These are phyloP conservation scores for Drosophila truncata DNA, from an alignment of 1,140 invertebrate species.

Conservation along the genomic window DNA sequence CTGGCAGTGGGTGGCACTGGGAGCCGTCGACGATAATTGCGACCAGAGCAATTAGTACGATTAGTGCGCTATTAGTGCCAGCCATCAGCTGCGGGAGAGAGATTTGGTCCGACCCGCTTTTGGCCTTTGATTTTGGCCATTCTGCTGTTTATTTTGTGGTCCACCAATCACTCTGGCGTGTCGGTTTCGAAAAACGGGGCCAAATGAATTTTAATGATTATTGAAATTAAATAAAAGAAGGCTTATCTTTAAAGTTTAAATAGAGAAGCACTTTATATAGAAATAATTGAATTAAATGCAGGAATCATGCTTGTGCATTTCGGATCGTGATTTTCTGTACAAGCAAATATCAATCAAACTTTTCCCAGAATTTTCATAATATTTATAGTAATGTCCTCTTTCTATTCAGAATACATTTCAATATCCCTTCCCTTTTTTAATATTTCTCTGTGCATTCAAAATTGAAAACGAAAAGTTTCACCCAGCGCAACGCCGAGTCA, in stretches of 20 bases:
- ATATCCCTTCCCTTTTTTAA: neutral
- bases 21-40: constrained; percentile 74
- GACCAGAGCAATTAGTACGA: constrained; percentile 80
- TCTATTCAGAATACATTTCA: constrained; percentile 7
- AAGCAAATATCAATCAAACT: neutral
- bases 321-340: neutral
- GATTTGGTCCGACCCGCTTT: constrained; percentile 25
- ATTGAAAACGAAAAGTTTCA: constrained; percentile 45
- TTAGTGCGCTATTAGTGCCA: constrained; percentile 80
- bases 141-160: constrained; percentile 66
- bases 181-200: constrained; percentile 2
- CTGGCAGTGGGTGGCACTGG: neutral
- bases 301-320: neutral
- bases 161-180: constrained; percentile 11
- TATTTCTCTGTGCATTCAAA: constrained; percentile 1
- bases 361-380: neutral
- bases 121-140: constrained; percentile 62
- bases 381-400: neutral
- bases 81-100: constrained; percentile 65
- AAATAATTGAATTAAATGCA: neutral
- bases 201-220: constrained; percentile 46
- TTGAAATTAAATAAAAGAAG: constrained; percentile 38
- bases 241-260: neutral
- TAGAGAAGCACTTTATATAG: neutral
- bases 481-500: constrained; percentile 1